Conservation (phyloP, 2,113 vertebrate genomes). For the Paraplagusia blochii region DNA sequence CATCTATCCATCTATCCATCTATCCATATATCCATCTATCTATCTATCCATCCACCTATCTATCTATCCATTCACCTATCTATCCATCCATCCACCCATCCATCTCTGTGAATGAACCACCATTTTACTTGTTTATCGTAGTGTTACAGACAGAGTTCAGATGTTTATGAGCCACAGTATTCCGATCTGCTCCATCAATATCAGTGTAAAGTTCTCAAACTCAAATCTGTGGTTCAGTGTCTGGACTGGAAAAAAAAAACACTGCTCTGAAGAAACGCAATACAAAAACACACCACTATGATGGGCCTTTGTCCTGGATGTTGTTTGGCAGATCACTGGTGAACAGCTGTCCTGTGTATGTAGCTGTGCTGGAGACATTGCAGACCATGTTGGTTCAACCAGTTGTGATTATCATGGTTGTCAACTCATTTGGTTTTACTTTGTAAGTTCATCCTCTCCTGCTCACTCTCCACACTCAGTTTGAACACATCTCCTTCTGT, state of each 20-base stretch:
- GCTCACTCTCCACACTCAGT: conserved; percentile 1
- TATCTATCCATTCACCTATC: no score
- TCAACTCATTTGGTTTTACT: background rate
- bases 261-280: background rate
- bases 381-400: background rate
- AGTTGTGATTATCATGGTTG: background rate
- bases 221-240: background rate
- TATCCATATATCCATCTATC: no score
- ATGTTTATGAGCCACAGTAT: no score
- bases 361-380: background rate
- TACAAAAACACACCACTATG: no score
- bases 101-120: no score
- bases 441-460: background rate
- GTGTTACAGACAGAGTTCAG: no score
- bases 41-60: no score
- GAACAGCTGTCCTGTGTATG: background rate
- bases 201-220: background rate
- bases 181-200: no score
- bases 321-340: background rate
- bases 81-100: no score
- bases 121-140: no score
- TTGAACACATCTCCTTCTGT: conserved; percentile 3
- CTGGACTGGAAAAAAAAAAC: no score
- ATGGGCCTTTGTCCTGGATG: background rate
- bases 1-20: no score